Evolutionary conservation across 1,140 invertebrate genomes (phyloP), one percentile per base, ranked within the genome.

Genomic region (Frieseomelitta varia): DNA sequence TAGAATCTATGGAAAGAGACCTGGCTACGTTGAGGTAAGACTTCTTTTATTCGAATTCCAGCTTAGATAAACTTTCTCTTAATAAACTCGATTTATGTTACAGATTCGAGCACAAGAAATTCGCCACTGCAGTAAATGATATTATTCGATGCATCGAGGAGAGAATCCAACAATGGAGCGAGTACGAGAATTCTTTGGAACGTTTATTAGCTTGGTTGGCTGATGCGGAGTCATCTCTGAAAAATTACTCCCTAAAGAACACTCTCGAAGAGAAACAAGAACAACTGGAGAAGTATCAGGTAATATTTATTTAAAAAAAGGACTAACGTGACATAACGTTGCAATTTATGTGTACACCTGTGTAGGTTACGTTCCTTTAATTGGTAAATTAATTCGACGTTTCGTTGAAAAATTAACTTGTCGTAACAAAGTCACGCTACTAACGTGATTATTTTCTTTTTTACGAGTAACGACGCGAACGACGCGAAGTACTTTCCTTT

Each of bases 201-300:
- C 96, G 97, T 65, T 94, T 99, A 53, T 96, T 98, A 67, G 94
- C 95, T 30, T 99, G 98, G 98, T 94, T 99, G 71, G 96, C 96
- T 81, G 98, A 99, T 85, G 97, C 98, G 51, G 99, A 99, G 95
- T 96, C 96, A 81, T 96, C 96, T 34, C 95, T 99, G 30, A 99
- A 99, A 93, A 98, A 98, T 90, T 99, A 98, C 91, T 96, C 96
- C 27, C 96, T 97, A 3, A 98, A 97, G 91, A 97, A 97, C 68
- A 97, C 98, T 4, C 94, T 98, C 1, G 97, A 99, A 90, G 98
- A 99, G 90, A 99, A 99, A 93, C 96, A 97, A 83, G 98, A 98
- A 87, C 98, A 99, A 92, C 95, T 98, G 1, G 97, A 97, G 89
- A 98, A 97, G 94, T 99, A 98, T 94, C 97, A 98, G 96, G 98